These are phyloP conservation scores for Calyptomena viridis DNA, from an alignment of 2,113 vertebrate genomes.

Conservation along the genomic window DNA sequence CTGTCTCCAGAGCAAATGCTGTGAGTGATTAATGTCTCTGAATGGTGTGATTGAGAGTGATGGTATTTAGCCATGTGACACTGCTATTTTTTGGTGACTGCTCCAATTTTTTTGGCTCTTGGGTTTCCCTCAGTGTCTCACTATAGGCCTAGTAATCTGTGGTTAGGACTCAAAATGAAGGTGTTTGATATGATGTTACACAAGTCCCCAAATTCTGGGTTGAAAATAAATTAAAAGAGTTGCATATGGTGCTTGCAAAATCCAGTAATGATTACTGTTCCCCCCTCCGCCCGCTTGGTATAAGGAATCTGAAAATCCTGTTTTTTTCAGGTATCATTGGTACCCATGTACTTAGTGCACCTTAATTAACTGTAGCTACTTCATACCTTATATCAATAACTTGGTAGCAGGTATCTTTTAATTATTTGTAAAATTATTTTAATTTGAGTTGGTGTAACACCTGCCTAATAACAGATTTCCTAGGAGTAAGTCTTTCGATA, in stretches of 20 bases:
- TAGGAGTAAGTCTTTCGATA: neutral
- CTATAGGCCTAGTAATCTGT: neutral
- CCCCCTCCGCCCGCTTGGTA: neutral
- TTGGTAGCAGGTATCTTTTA: neutral
- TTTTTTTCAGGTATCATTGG: neutral
- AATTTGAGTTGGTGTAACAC: neutral
- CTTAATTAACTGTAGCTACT: neutral
- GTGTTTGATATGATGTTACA: neutral
- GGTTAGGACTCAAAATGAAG: neutral
- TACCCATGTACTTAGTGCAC: neutral
- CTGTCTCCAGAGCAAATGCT: neutral
- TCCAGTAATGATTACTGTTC: neutral
- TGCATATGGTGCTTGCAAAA: neutral
- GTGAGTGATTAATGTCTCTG: neutral
- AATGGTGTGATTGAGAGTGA: neutral
- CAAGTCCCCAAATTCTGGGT: neutral
- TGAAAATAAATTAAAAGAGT: neutral
- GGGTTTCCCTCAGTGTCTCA: neutral
- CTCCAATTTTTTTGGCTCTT: neutral
- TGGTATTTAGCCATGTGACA: neutral
- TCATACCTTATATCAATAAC: neutral
- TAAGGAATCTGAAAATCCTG: neutral
- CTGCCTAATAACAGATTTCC: neutral
- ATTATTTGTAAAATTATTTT: neutral
- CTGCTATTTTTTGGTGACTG: neutral